These are phyloP conservation scores for Eupsittula cactorum DNA, from an alignment of 2,113 vertebrate genomes.

Conservation along the genomic window DNA sequence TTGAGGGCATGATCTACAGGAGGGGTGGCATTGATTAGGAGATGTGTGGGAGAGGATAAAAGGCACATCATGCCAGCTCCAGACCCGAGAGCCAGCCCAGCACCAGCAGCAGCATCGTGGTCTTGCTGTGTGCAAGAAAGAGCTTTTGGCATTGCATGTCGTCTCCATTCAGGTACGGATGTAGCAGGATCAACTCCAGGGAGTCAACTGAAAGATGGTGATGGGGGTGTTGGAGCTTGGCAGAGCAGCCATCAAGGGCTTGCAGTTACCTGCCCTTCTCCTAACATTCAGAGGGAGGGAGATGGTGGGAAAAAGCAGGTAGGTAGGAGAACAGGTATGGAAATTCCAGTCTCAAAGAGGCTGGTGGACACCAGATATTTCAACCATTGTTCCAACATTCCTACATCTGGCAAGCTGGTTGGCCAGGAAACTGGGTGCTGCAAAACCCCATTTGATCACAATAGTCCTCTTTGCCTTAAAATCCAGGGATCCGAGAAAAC, in stretches of 20 bases:
- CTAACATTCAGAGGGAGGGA: background rate
- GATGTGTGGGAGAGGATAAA: background rate
- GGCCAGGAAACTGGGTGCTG: background rate
- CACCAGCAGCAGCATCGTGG: background rate
- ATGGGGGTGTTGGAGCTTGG: accelerated
- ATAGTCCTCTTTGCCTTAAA: background rate
- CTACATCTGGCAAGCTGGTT: background rate
- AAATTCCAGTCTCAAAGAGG: background rate
- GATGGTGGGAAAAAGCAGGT: background rate
- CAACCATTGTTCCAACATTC: background rate
- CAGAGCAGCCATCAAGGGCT: background rate
- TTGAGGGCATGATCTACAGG: background rate
- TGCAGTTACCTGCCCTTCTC: background rate
- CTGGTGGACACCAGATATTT: background rate
- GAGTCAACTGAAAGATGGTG: background rate
- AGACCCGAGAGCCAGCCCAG: background rate
- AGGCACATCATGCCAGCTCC: background rate
- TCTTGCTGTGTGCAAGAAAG: background rate
- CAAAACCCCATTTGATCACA: background rate
- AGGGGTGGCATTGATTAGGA: background rate
- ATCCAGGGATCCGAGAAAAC: background rate
- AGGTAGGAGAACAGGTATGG: background rate
- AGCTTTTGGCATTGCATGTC: background rate
- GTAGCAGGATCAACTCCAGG: background rate
- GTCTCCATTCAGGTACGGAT: background rate